Evolutionary conservation across 2,888 invertebrate species (phyloP).

Genomic region (Pinctada fucata): DNA sequence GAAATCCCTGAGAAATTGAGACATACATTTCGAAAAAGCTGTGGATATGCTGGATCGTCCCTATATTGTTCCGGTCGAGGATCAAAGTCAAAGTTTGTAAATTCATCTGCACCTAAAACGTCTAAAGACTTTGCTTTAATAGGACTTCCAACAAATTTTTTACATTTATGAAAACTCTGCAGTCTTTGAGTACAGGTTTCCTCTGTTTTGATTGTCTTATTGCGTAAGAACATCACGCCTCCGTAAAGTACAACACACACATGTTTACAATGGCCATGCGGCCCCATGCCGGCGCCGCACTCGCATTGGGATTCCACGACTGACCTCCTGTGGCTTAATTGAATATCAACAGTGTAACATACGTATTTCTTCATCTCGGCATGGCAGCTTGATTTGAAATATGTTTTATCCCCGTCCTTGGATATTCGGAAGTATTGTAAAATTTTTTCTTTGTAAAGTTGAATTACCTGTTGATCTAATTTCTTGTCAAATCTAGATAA

Average conservation of each 20-base stretch:
- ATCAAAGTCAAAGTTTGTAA: conserved; percentile 42
- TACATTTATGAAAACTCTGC: conserved; percentile 41
- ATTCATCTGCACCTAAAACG: conserved; percentile 39
- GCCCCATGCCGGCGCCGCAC: conserved; percentile 15
- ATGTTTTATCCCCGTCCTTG: not conserved
- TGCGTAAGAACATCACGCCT: not conserved
- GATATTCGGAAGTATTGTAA: conserved; percentile 28
- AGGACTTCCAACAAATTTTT: conserved; percentile 36
- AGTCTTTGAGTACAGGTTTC: conserved; percentile 41
- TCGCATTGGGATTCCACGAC: conserved; percentile 15
- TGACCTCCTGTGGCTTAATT: not conserved
- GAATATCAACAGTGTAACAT: not conserved
- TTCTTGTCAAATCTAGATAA: conserved; percentile 21
- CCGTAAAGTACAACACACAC: conserved; percentile 18
- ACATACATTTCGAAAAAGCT: conserved; percentile 36
- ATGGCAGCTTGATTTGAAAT: not conserved
- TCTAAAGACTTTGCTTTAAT: conserved; percentile 36
- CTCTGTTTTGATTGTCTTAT: conserved; percentile 2
- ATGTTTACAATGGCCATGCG: conserved; percentile 22
- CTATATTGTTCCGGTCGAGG: conserved; percentile 37
- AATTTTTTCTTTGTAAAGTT: conserved; percentile 38
- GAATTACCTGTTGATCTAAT: conserved; percentile 21
- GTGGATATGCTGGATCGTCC: conserved; percentile 28
- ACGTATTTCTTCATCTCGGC: not conserved
- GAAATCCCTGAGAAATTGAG: conserved; percentile 38